Conservation (phyloP, 2,797 vertebrate genomes). For the Gouania willdenowi region DNA sequence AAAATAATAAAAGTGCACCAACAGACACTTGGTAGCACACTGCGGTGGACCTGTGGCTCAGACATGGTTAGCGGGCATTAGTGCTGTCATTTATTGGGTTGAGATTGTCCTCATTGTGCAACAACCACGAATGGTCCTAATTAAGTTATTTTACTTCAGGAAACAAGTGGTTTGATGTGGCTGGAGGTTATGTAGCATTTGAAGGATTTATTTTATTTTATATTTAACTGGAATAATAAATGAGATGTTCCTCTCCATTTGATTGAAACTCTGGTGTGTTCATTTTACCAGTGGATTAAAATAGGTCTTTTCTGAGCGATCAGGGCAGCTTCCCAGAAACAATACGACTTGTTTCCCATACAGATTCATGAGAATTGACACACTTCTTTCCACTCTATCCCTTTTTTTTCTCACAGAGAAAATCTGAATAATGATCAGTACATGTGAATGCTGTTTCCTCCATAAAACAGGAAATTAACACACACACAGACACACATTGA, state of each 20-base stretch:
- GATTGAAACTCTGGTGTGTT: constrained; percentile 8
- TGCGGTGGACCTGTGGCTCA: constrained; percentile 31
- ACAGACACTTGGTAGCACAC: constrained; percentile 22
- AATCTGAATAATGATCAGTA: constrained; percentile 55
- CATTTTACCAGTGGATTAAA: constrained; percentile 15
- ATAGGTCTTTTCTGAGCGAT: constrained; percentile 37
- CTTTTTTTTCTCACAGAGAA: constrained; percentile 69
- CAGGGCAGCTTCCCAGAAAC: constrained; percentile 60
- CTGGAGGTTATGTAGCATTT: constrained; percentile 1
- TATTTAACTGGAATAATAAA: constrained; percentile 15
- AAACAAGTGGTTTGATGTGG: constrained; percentile 15
- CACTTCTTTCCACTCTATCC: constrained; percentile 23
- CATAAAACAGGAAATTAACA: constrained; percentile 72
- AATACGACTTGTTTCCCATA: constrained; percentile 66
- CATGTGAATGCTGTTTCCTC: constrained; percentile 69
- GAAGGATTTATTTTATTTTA: too few relatives aligned
- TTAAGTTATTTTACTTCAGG: constrained; percentile 31
- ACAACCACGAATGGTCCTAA: constrained; percentile 37
- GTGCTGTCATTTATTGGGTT: constrained; percentile 13
- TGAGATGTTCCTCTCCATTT: constrained; percentile 15
- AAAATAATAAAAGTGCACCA: constrained; percentile 25
- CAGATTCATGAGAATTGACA: constrained; percentile 74
- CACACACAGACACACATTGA: constrained; percentile 17
- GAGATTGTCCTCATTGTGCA: constrained; percentile 25
- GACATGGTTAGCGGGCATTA: constrained; percentile 39